Conservation (phyloP, 2,888 invertebrate genomes). For the Aplocera efformata region DNA sequence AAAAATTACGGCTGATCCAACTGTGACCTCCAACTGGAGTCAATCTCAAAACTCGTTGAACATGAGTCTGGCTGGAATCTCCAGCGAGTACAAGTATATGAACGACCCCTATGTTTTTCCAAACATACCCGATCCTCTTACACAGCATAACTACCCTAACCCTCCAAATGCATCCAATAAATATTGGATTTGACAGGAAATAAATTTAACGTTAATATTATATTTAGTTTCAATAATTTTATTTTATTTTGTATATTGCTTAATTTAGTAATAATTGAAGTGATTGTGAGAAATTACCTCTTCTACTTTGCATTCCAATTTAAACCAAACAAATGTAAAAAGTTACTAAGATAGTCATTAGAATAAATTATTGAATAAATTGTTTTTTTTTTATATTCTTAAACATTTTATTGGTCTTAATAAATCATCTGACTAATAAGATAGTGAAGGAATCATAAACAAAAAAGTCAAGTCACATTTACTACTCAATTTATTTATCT, state of each 20-base stretch:
- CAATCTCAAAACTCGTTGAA: conserved; percentile 72
- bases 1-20: conserved; percentile 73
- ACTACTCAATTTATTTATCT: conserved; percentile 30
- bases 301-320: conserved; percentile 70
- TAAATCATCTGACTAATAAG: not conserved
- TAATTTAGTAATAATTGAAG: conserved; percentile 45
- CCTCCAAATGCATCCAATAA: conserved; percentile 67
- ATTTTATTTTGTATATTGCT: conserved; percentile 43
- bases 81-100: conserved; percentile 75
- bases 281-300: conserved; percentile 66
- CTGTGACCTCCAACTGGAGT: conserved; percentile 76
- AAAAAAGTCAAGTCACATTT: conserved; percentile 8
- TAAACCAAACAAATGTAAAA: conserved; percentile 71
- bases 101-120: conserved; percentile 74
- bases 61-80: conserved; percentile 70
- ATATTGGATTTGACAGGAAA: conserved; percentile 71
- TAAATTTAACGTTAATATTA: conserved; percentile 22
- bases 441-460: not conserved
- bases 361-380: conserved; percentile 29
- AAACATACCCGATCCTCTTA: conserved; percentile 66
- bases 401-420: not conserved
- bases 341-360: conserved; percentile 67
- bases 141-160: conserved; percentile 71
- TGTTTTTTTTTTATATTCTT: conserved; percentile 7
- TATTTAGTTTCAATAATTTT: conserved; percentile 20